Evolutionary conservation across 2,113 vertebrate genomes (phyloP).

Genomic region (Myotis lucifugus): DNA sequence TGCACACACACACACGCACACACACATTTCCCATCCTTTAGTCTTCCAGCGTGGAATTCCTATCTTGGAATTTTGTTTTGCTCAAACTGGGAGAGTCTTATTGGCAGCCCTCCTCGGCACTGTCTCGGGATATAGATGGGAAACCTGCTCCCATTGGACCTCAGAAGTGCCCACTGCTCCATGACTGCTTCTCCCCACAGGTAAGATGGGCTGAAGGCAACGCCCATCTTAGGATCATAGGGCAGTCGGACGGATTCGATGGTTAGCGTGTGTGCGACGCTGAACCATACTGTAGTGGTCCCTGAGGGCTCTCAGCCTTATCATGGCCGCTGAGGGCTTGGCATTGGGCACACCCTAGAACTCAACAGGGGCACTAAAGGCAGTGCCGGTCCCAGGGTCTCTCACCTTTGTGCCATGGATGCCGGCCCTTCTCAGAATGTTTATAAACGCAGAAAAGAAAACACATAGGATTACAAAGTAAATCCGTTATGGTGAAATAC

Average conservation of each 20-base stretch:
- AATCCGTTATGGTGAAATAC: background rate
- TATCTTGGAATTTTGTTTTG: background rate
- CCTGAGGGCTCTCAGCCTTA: background rate
- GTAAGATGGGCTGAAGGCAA: background rate
- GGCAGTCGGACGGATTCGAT: background rate
- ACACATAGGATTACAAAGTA: background rate
- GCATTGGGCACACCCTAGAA: background rate
- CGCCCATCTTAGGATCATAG: no score
- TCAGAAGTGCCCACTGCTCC: background rate
- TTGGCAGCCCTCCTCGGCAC: background rate
- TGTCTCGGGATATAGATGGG: background rate
- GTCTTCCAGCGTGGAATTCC: background rate
- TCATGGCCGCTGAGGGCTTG: background rate
- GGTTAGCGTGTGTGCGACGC: rapidly evolving
- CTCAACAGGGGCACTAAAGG: background rate
- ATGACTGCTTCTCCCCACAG: background rate
- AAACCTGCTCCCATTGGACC: background rate
- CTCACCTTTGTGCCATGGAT: background rate
- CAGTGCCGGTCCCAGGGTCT: background rate
- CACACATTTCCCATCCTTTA: background rate
- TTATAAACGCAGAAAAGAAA: background rate
- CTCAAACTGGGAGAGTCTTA: background rate
- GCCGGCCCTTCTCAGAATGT: background rate
- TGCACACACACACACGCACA: background rate
- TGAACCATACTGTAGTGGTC: background rate